Base-by-base conservation (phyloP, 30 jellyfish, hydroid and myxozoan species). In the Clytia hemisphaerica region DNA sequence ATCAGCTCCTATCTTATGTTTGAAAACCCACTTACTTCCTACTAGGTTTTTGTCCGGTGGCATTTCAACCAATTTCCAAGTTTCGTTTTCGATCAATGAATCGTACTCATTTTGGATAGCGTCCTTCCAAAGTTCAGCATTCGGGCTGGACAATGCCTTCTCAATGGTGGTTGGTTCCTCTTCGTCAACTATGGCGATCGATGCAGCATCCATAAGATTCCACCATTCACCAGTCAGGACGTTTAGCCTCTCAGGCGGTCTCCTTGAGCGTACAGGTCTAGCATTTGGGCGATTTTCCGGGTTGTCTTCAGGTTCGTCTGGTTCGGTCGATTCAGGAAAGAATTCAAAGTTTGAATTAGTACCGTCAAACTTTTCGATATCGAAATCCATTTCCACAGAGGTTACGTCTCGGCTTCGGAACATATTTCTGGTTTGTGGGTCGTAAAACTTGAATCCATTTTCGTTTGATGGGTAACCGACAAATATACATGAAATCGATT, bases 21-120 rank as follows among this genome's bases (percentile, higher is more conserved):
- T 57, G 40, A 77, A 77, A 33, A 77, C 57, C 82, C 91, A 77
- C 16, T 31, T 22, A 49, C 76, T 63, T 42, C 82, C 76, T 4
- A 77, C 70, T 35, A 65, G 42, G 37, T 64, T 48, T 32, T 51
- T 37, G 9, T 51, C 75, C 37, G 62, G 47, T 49, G 89, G 73
- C 51, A 35, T 37, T 76, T 80, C 65, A 6, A 12, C 22, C 22
- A 77, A 58, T 59, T 21, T 58, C 72, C 9, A 59, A n/a, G 7
- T 27, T 27, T 58, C 72, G 38, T 77, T 77, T 66, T 77, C 62
- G 55, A 75, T 37, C 32, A 75, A 61, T 55, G 72, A 59, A 1
- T 58, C 58, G 42, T 35, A 73, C 45, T 73, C 76, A 55, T 55
- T 58, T 6, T 58, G 19, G 12, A 55, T 26, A 22, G 72, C 72